Conservation (phyloP, 1,140 invertebrate species). For the Nasonia vitripennis region DNA sequence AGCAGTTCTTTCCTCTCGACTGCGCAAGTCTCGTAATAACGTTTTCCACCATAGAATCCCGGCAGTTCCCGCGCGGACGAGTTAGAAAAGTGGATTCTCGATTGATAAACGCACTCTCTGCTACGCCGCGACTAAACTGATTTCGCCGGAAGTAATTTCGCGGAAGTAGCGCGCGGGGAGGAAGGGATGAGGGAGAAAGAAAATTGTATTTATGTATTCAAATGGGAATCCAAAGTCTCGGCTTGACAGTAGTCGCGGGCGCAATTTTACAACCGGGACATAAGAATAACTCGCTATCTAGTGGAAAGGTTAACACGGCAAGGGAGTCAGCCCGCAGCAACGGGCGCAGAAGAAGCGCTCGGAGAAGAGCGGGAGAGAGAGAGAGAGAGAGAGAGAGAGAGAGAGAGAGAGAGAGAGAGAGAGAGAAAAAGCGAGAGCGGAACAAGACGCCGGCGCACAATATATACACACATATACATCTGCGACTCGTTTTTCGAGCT, state of each 20-base stretch:
- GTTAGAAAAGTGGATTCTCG: constrained; percentile 14
- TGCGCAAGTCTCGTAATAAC: no score
- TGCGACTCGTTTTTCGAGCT: not conserved
- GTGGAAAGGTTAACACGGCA: constrained; percentile 41
- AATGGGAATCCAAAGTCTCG: constrained; percentile 46
- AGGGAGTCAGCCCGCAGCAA: constrained; percentile 2
- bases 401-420: constrained; percentile 1
- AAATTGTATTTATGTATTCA: constrained; percentile 49
- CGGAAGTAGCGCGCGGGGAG: not conserved
- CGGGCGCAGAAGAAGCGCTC: not conserved
- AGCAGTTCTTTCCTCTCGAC: no score
- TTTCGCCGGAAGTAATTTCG: constrained; percentile 18
- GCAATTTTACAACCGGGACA: constrained; percentile 37
- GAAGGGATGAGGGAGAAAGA: not conserved
- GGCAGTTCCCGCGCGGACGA: not conserved
- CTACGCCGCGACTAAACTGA: constrained; percentile 19
- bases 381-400: not conserved
- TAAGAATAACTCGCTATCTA: constrained; percentile 43
- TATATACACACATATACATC: not conserved
- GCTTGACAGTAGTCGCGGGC: constrained; percentile 27
- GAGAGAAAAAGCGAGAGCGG: not conserved
- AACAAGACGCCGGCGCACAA: not conserved
- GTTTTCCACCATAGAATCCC: no score
- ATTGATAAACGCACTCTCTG: constrained; percentile 26
- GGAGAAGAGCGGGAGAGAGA: not conserved